Percentiles rank a stretch among this genome's conserved stretches.
Evolutionary conservation across 2,797 vertebrate species (phyloP).

Genomic region (Hafferia zeledoni): DNA sequence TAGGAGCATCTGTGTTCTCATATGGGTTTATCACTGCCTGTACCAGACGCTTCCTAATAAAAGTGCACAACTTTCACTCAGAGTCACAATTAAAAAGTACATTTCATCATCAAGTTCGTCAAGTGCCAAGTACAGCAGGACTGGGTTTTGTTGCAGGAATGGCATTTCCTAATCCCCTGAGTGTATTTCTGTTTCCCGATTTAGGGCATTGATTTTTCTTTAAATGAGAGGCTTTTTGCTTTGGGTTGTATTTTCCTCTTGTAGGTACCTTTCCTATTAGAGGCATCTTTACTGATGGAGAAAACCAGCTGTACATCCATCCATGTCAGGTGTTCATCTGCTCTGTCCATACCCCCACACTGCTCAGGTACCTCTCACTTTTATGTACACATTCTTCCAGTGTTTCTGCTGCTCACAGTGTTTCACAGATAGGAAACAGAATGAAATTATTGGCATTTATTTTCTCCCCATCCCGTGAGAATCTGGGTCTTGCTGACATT

Average conservation of each 20-base stretch:
- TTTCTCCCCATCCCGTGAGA: background rate
- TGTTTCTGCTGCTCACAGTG: background rate
- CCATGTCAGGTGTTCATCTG: background rate
- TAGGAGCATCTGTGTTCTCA: background rate
- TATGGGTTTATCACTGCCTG: background rate
- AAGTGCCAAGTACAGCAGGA: background rate
- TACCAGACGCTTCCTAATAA: background rate
- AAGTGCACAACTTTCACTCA: background rate
- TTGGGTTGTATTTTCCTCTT: background rate
- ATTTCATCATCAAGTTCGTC: background rate
- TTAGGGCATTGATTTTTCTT: background rate
- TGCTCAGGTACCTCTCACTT: background rate
- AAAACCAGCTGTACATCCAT: background rate
- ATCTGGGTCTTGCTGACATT: background rate
- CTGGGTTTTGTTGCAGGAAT: background rate
- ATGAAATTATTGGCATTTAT: background rate
- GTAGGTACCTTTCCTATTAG: background rate
- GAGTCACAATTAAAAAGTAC: background rate
- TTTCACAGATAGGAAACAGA: background rate
- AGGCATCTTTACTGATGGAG: background rate
- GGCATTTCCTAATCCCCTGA: background rate
- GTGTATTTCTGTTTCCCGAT: background rate
- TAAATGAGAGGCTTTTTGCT: background rate
- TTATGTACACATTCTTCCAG: background rate
- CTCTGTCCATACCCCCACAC: background rate